Evolutionary conservation across 2,113 vertebrate species (phyloP), one percentile per base, ranked within the genome.

Genomic region (Fulica atra): DNA sequence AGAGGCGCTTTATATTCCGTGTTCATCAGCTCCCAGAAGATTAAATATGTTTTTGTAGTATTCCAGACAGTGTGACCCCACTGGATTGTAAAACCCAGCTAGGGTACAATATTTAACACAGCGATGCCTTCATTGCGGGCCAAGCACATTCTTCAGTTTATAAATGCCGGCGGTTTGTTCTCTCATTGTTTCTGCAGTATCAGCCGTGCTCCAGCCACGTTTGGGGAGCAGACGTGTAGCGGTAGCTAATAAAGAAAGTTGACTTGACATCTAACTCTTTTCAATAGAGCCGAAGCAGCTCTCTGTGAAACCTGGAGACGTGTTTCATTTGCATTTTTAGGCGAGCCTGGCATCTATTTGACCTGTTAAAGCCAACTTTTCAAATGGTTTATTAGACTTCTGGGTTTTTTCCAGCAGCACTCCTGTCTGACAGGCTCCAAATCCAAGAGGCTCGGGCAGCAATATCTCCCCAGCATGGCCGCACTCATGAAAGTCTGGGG

Each of bases 1-100:
- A 64, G 79, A 92, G 71, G 11, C 46, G 13, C 42, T 95, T 96
- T 80, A 60, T 60, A 80, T 83, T 77, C 80, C 35, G 6, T 28
- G 31, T 54, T 89, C 89, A 71, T 83, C 85, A 85, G 63, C 81
- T 96, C 50, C 66, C 70, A 91, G 93, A 54, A 86, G 89, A 93
- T 86, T 35, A 92, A 90, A 78, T 29, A 35, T 53, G 44, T 42
- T 81, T 91, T 73, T 92, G 35, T 88, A 16, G 33, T 28, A 10
- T 35, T 80, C 35, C 80, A 95, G 93, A 40, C 68, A 86, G 36
- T 18, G 69, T 93, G 89, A 76, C 78, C 95, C 54, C 17, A 3
- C 31, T 73, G 95, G 56, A 44, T 26, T 84, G 79, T 92, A 72
- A 87, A 93, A 76, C 69, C 65, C 31, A 4, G 46, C 74, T 26